phyloP scores from a whole-genome alignment of 2,888 invertebrate genomes.

The Tetranychus truncatus region DNA sequence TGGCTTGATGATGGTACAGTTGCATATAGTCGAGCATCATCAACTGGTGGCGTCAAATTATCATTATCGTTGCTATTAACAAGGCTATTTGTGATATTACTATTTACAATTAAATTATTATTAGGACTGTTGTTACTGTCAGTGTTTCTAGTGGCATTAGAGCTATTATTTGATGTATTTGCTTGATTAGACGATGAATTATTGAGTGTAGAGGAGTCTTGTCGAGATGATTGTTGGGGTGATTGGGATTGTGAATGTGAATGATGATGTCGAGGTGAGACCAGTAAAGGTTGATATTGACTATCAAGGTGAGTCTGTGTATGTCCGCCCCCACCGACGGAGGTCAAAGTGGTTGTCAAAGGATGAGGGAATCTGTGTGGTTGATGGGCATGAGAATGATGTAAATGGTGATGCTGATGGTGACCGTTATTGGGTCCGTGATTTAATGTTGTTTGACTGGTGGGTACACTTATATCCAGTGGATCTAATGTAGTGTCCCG shows the following conservation, averaged over 20 bases:
- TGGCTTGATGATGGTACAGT: neutral
- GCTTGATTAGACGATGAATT: neutral
- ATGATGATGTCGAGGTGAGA: neutral
- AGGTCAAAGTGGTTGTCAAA: neutral
- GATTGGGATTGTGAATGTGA: neutral
- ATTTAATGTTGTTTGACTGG: conserved; percentile 6
- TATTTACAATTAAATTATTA: neutral
- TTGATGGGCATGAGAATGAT: neutral
- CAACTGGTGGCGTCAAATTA: neutral
- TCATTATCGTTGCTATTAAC: neutral
- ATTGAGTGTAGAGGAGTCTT: neutral
- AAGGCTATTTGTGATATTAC: neutral
- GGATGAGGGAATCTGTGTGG: neutral
- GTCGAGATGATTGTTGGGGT: neutral
- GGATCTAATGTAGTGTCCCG: conserved; percentile 1
- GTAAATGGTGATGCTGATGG: neutral
- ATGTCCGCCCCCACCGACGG: neutral
- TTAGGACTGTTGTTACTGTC: neutral
- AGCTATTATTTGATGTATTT: neutral
- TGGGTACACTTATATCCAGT: conserved; percentile 2
- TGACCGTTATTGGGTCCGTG: neutral
- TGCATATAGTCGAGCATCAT: neutral
- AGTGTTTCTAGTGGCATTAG: neutral
- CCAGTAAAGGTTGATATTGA: conserved; percentile 3
- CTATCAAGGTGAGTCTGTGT: conserved; percentile 7